A percentile compares a stretch with the other conserved stretches of the same genome.
Evolutionary conservation across 2,888 invertebrate genomes (phyloP).

Genomic region (Blastobasis adustella): DNA sequence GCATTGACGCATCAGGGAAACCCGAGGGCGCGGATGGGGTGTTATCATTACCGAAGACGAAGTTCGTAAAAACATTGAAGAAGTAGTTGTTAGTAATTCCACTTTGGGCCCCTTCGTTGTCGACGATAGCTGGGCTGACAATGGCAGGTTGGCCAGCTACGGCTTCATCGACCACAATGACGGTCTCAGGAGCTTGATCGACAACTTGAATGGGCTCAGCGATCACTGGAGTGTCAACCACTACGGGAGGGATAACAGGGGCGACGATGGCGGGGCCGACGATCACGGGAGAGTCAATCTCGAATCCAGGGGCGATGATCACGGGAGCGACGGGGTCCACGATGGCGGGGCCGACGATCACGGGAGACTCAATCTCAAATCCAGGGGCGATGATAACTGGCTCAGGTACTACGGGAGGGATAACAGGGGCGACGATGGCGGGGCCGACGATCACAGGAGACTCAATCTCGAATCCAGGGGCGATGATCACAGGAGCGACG

Average conservation of each 20-base stretch:
- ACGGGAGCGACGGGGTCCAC: background rate
- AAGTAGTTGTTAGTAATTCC: slow-evolving; percentile 4
- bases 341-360: background rate
- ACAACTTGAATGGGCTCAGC: background rate
- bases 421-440: slow-evolving; percentile 3
- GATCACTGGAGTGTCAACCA: background rate
- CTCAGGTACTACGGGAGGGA: too few relatives aligned
- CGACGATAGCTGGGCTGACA: background rate
- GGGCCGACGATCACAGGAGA: background rate
- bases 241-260: too few relatives aligned
- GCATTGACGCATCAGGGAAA: background rate
- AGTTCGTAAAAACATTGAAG: background rate
- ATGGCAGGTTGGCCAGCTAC: background rate
- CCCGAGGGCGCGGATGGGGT: background rate
- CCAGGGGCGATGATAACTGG: background rate
- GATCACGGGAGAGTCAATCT: background rate
- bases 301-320: background rate
- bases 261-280: background rate
- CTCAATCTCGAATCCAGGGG: too few relatives aligned
- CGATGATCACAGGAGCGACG: too few relatives aligned
- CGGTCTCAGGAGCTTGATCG: background rate
- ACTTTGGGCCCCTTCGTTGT: background rate
- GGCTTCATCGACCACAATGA: background rate
- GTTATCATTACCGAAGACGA: slow-evolving; percentile 1
- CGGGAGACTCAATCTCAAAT: background rate